Percentiles rank a stretch among this genome's conserved stretches.
These are phyloP conservation scores for Crocallis elinguaria DNA, from an alignment of 2,888 invertebrate genomes.

Conservation along the genomic window DNA sequence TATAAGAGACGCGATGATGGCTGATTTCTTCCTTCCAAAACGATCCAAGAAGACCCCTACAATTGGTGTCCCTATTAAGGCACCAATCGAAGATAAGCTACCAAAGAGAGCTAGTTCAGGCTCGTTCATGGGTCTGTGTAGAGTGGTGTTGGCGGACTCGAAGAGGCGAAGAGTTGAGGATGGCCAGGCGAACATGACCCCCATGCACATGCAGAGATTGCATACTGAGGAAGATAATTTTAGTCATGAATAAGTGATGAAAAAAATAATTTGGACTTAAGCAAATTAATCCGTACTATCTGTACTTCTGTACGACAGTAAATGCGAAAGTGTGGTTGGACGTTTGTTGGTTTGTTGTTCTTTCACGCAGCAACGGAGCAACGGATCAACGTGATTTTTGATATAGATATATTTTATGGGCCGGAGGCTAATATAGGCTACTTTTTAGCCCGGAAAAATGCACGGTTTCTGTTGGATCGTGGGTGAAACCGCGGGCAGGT, in stretches of 20 bases:
- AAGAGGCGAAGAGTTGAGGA: slow-evolving; percentile 63
- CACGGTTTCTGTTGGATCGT: too few species aligned
- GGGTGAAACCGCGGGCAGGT: too few species aligned
- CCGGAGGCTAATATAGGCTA: too few species aligned
- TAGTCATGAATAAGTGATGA: neutral
- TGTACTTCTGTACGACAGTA: too few species aligned
- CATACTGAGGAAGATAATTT: slow-evolving; percentile 51
- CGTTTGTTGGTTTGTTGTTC: too few species aligned
- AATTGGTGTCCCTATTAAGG: slow-evolving; percentile 55
- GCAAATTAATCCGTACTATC: too few species aligned
- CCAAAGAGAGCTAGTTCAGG: slow-evolving; percentile 60
- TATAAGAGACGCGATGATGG: slow-evolving; percentile 44
- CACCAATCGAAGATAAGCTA: slow-evolving; percentile 62
- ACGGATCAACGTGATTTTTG: too few species aligned
- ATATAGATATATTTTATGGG: too few species aligned
- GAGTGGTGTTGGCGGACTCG: slow-evolving; percentile 59
- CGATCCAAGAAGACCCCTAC: slow-evolving; percentile 51
- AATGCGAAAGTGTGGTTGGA: too few species aligned
- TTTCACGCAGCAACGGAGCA: too few species aligned
- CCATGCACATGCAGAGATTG: slow-evolving; percentile 57
- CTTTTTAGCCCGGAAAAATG: too few species aligned
- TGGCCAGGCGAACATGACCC: slow-evolving; percentile 65
- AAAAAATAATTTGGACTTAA: too few species aligned
- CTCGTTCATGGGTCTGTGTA: slow-evolving; percentile 61
- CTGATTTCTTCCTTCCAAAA: slow-evolving; percentile 58